Base-by-base conservation (phyloP, 1,140 invertebrate species). In the Andrena cerasifolii region DNA sequence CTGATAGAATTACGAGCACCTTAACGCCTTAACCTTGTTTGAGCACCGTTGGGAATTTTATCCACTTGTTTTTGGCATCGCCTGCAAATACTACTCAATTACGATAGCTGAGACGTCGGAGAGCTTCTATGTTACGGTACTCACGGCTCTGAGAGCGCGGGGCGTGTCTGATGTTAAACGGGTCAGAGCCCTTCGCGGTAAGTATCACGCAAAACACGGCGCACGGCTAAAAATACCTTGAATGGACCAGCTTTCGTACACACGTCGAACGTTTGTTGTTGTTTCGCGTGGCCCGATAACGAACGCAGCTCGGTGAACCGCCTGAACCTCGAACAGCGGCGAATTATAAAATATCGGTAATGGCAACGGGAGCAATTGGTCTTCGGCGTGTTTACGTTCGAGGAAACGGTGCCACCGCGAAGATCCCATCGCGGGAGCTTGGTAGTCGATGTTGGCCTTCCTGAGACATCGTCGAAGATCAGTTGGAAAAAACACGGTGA, bases 381-480 rank as follows among this genome's bases (percentile, higher is more conserved):
- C 49, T 56, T 58, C 26, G 51, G 47, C 28, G 54, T 75, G 73
- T 75, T 75, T 75, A 67, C 73, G 18, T 67, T 36, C 45, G 28
- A n/a, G 31, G 51, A 47, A 75, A 75, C 62, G 16, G 40, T 75
- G 62, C 40, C 72, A 58, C 31, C 1, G 36, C 53, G 43, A 58
- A 58, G 67, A 67, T 36, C 43, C 24, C 7, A 45, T 31, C 26
- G 21, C 33, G 10, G 21, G 51, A 33, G 33, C 2, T 40, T 40
- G 16, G 16, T 4, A 10, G 0, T 10, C 56, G 7, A 2, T 10
- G 7, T n/a, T n/a, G n/a, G n/a, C n/a, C n/a, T n/a, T n/a, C n/a
- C 14, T 51, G n/a, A 26, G 26, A 8, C 12, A 40, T 16, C 16
- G 10, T 3, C 12, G 43, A 47, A 24, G 18, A 49, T 54, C 2